A percentile compares a stretch with the other conserved stretches of the same genome.
These are phyloP conservation scores for Heteromurus nitidus DNA, from an alignment of 2,888 invertebrate genomes.

Conservation along the genomic window DNA sequence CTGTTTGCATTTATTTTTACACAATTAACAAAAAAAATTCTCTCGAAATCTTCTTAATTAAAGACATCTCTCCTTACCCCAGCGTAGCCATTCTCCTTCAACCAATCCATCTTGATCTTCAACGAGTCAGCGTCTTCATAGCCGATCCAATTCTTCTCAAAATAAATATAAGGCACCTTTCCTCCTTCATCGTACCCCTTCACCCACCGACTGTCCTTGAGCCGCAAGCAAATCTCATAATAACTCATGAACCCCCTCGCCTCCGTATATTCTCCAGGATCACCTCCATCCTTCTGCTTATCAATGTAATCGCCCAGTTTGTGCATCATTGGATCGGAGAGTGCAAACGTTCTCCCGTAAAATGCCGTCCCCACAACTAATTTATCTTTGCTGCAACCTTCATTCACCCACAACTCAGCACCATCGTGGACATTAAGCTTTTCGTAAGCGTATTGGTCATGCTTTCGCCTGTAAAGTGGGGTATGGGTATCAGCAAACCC, in stretches of 20 bases:
- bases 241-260: slow-evolving; percentile 91
- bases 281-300: slow-evolving; percentile 80
- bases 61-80: slow-evolving; percentile 97
- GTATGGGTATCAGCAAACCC: slow-evolving; percentile 92
- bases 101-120: slow-evolving; percentile 92
- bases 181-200: slow-evolving; percentile 89
- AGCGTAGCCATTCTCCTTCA: slow-evolving; percentile 86
- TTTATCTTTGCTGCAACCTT: slow-evolving; percentile 91
- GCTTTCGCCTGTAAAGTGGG: slow-evolving; percentile 88
- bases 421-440: slow-evolving; percentile 94
- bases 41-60: slow-evolving; percentile 81
- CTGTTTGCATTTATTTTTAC: neutral
- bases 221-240: slow-evolving; percentile 90
- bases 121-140: slow-evolving; percentile 89
- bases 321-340: slow-evolving; percentile 82
- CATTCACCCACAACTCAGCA: slow-evolving; percentile 90
- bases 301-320: slow-evolving; percentile 78
- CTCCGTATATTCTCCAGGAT: slow-evolving; percentile 89
- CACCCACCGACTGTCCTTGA: slow-evolving; percentile 84
- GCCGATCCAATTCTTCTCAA: slow-evolving; percentile 88
- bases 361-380: slow-evolving; percentile 92
- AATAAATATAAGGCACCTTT: slow-evolving; percentile 89
- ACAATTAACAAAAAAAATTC: neutral
- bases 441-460: slow-evolving; percentile 92
- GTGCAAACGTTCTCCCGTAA: slow-evolving; percentile 90